Base-by-base conservation (phyloP, 2,888 invertebrate species). In the Diplazon laetatorius region DNA sequence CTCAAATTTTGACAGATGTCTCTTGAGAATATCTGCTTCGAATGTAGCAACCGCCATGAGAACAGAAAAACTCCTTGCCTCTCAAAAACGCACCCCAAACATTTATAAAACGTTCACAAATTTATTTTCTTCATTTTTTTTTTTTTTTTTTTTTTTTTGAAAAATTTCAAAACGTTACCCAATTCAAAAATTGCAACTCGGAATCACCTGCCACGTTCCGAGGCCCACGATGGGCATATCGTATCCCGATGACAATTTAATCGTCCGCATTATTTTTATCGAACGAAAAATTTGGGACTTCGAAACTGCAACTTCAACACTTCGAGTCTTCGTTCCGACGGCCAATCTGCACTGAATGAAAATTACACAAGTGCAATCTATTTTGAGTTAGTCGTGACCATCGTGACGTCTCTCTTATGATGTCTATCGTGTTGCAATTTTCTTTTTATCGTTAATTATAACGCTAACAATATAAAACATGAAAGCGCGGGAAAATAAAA, bases 191-290 rank as follows among this genome's bases (percentile, higher is more conserved):
- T 10, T 20, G 57, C 35, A 35, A 3, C 6, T 59, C 75, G 30
- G 68, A 48, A 88, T 87, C 87, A 94, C 94, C 92, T 94, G 94
- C 95, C 95, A 95, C 44, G 95, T 95, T 62, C 95, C 95, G 83
- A 95, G 91, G 25, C 95, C 95, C 59, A 95, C 89, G 44, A 93
- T 92, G n/a, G 95, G 95, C 93, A 95, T 95, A 82, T 93, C 89
- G 87, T 92, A 85, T 22, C 92, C 93, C 12, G 90, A 90, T 73
- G 86, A 87, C 76, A 91, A 79, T 68, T 82, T 83, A n/a, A 89
- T 77, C 48, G 83, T 77, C 60, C 85, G 77, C 88, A 88, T 88
- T 9, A 80, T 77, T 78, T 22, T n/a, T n/a, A n/a, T 8, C 44
- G 18, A n/a, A 46, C 62, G 72, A 44, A 60, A n/a, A 48, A 37